phyloP scores from a whole-genome alignment of 35 echinoderm and acorn worm genomes.

The Heliocidaris erythrogramma region DNA sequence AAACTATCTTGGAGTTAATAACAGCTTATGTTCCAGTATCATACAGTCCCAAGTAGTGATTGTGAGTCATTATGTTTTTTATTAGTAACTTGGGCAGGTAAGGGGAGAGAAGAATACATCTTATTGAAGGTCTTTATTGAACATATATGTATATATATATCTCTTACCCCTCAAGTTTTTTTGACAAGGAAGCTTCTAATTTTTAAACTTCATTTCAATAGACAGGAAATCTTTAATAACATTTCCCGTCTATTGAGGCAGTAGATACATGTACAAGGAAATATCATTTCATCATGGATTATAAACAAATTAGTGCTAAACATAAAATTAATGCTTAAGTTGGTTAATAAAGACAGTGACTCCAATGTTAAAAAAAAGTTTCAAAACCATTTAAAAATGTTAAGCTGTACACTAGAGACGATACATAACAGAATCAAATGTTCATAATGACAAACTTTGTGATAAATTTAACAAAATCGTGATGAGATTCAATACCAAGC shows the following conservation, averaged over 20 bases:
- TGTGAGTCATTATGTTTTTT: not conserved
- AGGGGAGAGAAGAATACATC: not conserved
- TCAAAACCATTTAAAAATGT: not conserved
- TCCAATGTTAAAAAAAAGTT: not conserved
- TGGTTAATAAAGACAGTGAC: not conserved
- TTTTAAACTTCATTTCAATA: not conserved
- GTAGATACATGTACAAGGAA: not conserved
- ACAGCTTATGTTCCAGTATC: not conserved
- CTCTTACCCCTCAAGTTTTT: not conserved
- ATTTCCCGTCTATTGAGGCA: not conserved
- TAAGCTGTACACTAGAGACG: not conserved
- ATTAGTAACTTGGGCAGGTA: not conserved
- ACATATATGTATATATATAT: not conserved
- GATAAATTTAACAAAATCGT: not conserved
- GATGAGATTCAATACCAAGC: not conserved
- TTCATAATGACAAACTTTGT: not conserved
- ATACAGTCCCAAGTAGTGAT: not conserved
- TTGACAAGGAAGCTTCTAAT: not conserved
- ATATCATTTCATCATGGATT: not conserved
- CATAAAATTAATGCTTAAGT: not conserved
- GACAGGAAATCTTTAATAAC: not conserved
- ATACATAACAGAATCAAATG: slow-evolving; percentile 12
- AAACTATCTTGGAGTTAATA: not conserved
- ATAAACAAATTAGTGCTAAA: not conserved
- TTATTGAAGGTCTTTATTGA: not conserved